A percentile compares a stretch with the other conserved stretches of the same genome.
Conservation (phyloP, 2,888 invertebrate species). For the Meghimatium bilineatum region DNA sequence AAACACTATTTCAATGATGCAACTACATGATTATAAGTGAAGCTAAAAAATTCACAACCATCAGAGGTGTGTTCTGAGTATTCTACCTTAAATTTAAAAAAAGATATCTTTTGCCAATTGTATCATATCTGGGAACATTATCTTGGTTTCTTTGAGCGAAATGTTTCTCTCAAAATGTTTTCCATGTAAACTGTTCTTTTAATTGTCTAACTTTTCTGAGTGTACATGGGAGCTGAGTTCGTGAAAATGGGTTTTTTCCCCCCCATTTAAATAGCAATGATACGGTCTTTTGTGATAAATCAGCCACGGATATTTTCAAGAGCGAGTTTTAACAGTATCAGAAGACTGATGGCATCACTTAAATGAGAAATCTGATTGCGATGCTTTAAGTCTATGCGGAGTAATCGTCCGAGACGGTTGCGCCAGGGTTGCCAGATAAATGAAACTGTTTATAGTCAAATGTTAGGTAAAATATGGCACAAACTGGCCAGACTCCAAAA, state of each 20-base stretch:
- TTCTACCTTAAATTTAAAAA: neutral
- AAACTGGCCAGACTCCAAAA: too few relatives aligned
- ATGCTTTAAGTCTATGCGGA: neutral
- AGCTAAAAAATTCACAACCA: neutral
- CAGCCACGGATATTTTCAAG: neutral
- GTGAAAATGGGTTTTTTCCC: neutral
- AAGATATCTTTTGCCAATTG: conserved; percentile 1
- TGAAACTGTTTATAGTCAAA: too few relatives aligned
- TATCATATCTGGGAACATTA: conserved; percentile 24
- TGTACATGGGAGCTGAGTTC: neutral
- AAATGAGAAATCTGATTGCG: neutral
- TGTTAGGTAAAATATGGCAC: too few relatives aligned
- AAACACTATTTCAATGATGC: conserved; percentile 8
- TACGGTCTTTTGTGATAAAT: conserved; percentile 9
- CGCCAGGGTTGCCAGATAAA: too few relatives aligned
- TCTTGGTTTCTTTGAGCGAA: conserved; percentile 32
- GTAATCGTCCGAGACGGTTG: too few relatives aligned
- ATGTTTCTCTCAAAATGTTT: conserved; percentile 36
- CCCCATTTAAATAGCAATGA: neutral
- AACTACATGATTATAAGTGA: conserved; percentile 13
- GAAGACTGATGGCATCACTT: conserved; percentile 10
- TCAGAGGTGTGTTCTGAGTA: neutral
- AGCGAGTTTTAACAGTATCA: conserved; percentile 33
- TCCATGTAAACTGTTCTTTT: conserved; percentile 23
- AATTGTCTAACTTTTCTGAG: neutral